Conservation (phyloP, 64 coral and sea anemone genomes). For the Montipora capricornis region DNA sequence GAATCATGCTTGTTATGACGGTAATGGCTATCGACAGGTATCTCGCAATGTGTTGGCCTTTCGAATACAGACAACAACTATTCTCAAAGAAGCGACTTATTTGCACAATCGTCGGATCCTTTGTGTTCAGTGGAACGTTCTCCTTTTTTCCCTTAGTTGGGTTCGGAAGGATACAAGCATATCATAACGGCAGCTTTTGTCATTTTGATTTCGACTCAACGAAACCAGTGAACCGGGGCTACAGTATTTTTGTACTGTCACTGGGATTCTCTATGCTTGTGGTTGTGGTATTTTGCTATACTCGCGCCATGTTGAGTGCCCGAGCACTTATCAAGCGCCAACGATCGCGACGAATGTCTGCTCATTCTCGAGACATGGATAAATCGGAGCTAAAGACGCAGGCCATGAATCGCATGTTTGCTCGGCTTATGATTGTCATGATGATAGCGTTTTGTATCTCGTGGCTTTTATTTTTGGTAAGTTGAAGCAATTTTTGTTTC, state of each 20-base stretch:
- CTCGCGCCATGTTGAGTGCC: slow-evolving; percentile 66
- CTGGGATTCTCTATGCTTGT: slow-evolving; percentile 68
- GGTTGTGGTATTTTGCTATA: slow-evolving; percentile 68
- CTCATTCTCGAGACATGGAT: neutral
- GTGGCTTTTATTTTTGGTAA: slow-evolving; percentile 83
- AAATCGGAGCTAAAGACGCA: slow-evolving; percentile 37
- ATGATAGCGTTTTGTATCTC: slow-evolving; percentile 68
- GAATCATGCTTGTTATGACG: slow-evolving; percentile 75
- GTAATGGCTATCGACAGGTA: slow-evolving; percentile 79
- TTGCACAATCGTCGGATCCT: slow-evolving; percentile 36
- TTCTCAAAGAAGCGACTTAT: slow-evolving; percentile 45
- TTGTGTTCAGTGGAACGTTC: slow-evolving; percentile 43
- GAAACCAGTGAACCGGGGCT: slow-evolving; percentile 2
- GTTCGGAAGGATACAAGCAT: slow-evolving; percentile 39
- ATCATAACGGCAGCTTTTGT: slow-evolving; percentile 59
- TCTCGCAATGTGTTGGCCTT: slow-evolving; percentile 78
- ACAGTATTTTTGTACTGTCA: slow-evolving; percentile 59
- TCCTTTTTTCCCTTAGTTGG: slow-evolving; percentile 39
- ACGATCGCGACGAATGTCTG: slow-evolving; percentile 64
- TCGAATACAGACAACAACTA: slow-evolving; percentile 56
- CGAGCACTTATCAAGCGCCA: slow-evolving; percentile 68
- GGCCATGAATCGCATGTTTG: slow-evolving; percentile 75
- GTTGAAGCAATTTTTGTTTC: neutral
- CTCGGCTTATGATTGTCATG: slow-evolving; percentile 79
- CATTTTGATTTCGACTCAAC: slow-evolving; percentile 77